Evolutionary conservation across 2,113 vertebrate genomes (phyloP).

Genomic region (Gila orcuttii): DNA sequence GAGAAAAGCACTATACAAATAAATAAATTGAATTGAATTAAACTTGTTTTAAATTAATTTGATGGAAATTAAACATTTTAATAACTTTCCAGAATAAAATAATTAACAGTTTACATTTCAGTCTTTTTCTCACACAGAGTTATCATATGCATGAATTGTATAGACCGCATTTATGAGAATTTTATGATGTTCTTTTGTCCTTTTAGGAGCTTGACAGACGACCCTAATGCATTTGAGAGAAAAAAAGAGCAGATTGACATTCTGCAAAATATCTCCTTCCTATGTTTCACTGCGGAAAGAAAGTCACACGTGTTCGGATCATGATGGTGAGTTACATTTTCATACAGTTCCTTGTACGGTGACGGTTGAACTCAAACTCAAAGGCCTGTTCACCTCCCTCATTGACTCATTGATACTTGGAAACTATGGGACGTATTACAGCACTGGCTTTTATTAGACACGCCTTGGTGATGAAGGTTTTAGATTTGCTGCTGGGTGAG

Average conservation of each 20-base stretch:
- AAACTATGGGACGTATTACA: background rate
- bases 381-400: background rate
- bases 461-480: background rate
- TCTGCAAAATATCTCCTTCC: background rate
- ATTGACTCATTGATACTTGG: constrained; percentile 16
- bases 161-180: background rate
- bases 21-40: too few species aligned
- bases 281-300: background rate
- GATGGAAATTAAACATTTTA: too few species aligned
- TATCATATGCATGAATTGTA: background rate
- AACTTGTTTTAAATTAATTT: too few species aligned
- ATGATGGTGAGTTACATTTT: constrained; percentile 6
- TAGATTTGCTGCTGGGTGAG: background rate
- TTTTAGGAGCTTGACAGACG: background rate
- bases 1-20: too few species aligned
- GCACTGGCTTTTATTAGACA: constrained; percentile 4
- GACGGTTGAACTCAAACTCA: background rate
- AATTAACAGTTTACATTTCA: background rate
- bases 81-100: background rate
- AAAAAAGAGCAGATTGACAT: background rate
- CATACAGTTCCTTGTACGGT: background rate
- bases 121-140: background rate
- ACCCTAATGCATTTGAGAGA: background rate
- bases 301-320: background rate
- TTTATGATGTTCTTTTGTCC: background rate